phyloP scores from a whole-genome alignment of 2,797 vertebrate species.

The Acipenser oxyrinchus region DNA sequence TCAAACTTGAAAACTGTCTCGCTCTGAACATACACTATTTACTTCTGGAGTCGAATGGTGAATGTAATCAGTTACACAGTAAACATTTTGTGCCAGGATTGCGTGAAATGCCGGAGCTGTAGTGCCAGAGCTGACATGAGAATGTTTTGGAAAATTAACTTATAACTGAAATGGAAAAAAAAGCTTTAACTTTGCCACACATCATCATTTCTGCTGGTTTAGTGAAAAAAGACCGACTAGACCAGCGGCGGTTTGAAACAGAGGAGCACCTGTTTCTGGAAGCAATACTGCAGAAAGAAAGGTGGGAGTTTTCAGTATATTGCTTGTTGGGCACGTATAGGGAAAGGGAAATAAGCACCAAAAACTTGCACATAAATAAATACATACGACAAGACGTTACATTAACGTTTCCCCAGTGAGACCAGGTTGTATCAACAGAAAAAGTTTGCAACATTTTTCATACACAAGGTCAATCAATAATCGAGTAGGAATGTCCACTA shows the following conservation, averaged over 20 bases:
- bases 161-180: slow-evolving; percentile 8
- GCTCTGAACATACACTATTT: too few species aligned
- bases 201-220: slow-evolving; percentile 24
- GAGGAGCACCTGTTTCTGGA: slow-evolving; percentile 34
- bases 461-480: too few species aligned
- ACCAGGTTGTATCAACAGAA: too few species aligned
- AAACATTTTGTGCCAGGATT: slow-evolving; percentile 4
- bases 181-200: slow-evolving; percentile 27
- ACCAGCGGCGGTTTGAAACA: slow-evolving; percentile 29
- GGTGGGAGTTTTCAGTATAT: slow-evolving; percentile 25
- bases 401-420: too few species aligned
- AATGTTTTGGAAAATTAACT: slow-evolving; percentile 21
- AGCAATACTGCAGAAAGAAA: slow-evolving; percentile 28
- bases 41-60: neutral
- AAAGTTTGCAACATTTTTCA: too few species aligned
- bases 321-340: neutral
- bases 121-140: neutral
- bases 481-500: too few species aligned
- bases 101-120: neutral
- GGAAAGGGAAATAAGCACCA: neutral
- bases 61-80: slow-evolving; percentile 1
- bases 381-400: too few species aligned
- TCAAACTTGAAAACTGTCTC: too few species aligned
- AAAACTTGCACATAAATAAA: neutral
- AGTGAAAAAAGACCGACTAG: slow-evolving; percentile 19